Evolutionary conservation across 2,888 invertebrate genomes (phyloP).

Genomic region (Quadriops clusia): DNA sequence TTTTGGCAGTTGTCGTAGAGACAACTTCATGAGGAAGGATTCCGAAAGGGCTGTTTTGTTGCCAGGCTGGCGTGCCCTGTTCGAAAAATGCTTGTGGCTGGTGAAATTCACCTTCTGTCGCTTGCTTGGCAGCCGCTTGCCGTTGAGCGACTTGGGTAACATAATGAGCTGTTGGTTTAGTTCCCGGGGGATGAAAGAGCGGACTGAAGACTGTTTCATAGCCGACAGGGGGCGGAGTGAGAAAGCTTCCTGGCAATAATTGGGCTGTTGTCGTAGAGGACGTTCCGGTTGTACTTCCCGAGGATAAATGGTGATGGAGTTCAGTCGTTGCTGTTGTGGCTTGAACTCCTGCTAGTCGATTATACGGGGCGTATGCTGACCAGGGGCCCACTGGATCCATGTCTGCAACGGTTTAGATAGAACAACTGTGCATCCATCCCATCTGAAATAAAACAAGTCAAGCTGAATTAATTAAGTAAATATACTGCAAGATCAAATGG

Average conservation of each 20-base stretch:
- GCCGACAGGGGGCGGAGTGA: constrained; percentile 62
- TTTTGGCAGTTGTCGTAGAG: constrained; percentile 51
- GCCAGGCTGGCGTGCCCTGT: constrained; percentile 57
- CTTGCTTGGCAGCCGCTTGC: constrained; percentile 26
- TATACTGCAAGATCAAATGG: background rate
- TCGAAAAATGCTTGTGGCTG: constrained; percentile 60
- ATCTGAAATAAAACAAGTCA: constrained; percentile 23
- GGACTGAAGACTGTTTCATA: constrained; percentile 77
- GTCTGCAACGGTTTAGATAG: constrained; percentile 19
- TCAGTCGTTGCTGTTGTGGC: constrained; percentile 54
- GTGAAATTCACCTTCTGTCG: constrained; percentile 35
- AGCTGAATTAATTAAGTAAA: background rate
- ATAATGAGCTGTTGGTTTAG: constrained; percentile 43
- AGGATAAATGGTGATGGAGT: constrained; percentile 56
- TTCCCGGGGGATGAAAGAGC: constrained; percentile 59
- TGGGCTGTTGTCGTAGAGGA: constrained; percentile 55
- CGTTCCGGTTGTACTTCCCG: constrained; percentile 39
- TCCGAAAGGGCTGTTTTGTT: constrained; percentile 67
- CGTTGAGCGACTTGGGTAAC: constrained; percentile 30
- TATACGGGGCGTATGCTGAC: constrained; percentile 73
- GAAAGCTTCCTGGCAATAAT: constrained; percentile 58
- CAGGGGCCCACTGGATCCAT: constrained; percentile 89
- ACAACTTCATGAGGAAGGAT: constrained; percentile 69
- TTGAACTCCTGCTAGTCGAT: constrained; percentile 63
- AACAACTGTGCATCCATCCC: constrained; percentile 34